Base-by-base conservation (phyloP, 2,888 invertebrate genomes). In the Euproctis similis region DNA sequence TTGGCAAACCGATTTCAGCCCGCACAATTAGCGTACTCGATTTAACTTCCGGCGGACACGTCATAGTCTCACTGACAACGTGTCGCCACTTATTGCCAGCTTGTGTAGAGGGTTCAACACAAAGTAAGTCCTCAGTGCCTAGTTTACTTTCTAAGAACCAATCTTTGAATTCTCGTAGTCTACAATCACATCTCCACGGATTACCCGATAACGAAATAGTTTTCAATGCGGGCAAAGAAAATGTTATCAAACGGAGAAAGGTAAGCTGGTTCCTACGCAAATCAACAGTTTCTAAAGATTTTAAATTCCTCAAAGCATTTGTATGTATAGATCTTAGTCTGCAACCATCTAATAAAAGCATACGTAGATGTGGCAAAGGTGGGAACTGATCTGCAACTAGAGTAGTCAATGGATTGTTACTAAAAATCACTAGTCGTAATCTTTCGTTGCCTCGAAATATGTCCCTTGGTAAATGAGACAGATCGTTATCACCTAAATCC, bases 161-260 rank as follows among this genome's bases (percentile, higher is more conserved):
- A 48, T 90, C 90, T 34, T 95, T 89, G 53, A 96, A 93, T 34
- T 91, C 91, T 28, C 94, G 88, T 34, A 96, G 73, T 42, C 92
- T 89, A 70, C 96, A 96, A 67, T 96, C 95, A 68, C 96, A 96
- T 57, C 88, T 88, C 96, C 96, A 96, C 3, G 93, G 94, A 70
- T 96, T 96, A 14, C 92, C 92, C 42, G 94, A 92, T 28, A 96
- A 71, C 7, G 90, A 88, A 16, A 96, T 84, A 1, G 93, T 92
- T 73, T 94, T 95, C 35, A 96, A 85, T 50, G 90, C 91, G 19
- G 89, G 87, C 59, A 94, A 86, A 36, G 91, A 91, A 66, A 90
- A 82, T 17, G 82, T 81, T 66, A 73, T 78, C 75, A 81, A 71
- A 84, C 77, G 85, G 67, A 88, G 72, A 70, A 82, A 80, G 69